Base-by-base conservation (phyloP, 2,113 vertebrate species). In the Ifrita kowaldi region DNA sequence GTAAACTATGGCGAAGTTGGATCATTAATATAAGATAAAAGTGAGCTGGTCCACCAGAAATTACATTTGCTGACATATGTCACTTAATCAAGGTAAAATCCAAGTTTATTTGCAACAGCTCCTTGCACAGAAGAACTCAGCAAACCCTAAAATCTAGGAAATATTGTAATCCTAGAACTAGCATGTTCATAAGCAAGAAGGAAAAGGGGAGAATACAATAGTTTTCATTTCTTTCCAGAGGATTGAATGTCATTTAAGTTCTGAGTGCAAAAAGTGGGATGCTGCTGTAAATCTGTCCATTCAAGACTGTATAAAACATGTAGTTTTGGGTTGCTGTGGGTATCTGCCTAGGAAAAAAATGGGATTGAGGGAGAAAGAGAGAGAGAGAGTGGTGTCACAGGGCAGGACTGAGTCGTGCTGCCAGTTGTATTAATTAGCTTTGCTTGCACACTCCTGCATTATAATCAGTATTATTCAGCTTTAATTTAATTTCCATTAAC, bases 401-500 rank as follows among this genome's bases (percentile, higher is more conserved):
- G 69, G 57, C 89, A 94, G 47, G 69, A 75, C 23, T 49, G 28
- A 94, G 65, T 37, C 15, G 10, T 76, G 65, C 39, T 90, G 87
- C 59, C 69, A 76, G 62, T 76, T 92, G 42, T 87, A 79, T 84
- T 94, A 68, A 87, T 94, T 89, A 92, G 73, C 41, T 60, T 71
- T 92, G 28, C 39, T 82, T 84, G 42, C 68, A 71, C 41, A 44
- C 30, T 87, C 41, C 52, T 82, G 84, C 73, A 57, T 91, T 94
- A 65, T 49, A 89, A 87, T 65, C 49, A 76, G 77, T 76, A 79
- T 88, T 84, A 64, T 79, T 91, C 77, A 73, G 56, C 49, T 93
- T 94, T 91, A 87, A 87, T 95, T 95, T 87, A 67, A 85, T 93
- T 91, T 84, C 74, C 89, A 93, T 92, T 92, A 94, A 91, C 80